phyloP scores from a whole-genome alignment of 2,113 vertebrate species.

The Tinamus guttatus region DNA sequence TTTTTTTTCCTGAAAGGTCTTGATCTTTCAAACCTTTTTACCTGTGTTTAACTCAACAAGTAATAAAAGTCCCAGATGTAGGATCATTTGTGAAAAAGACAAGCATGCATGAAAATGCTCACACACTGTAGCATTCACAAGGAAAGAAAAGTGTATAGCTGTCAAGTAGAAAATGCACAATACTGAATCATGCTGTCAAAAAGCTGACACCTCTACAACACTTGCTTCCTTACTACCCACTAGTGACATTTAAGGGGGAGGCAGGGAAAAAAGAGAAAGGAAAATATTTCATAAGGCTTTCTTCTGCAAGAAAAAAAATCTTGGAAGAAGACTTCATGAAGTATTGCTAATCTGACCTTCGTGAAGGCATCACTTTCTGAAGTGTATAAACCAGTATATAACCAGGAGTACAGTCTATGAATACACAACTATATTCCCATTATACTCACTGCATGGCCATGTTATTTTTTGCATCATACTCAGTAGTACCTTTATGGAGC shows the following conservation, averaged over 20 bases:
- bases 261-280: accelerated
- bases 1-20: constrained; percentile 16
- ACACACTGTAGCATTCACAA: not conserved
- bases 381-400: not conserved
- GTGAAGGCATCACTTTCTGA: not conserved
- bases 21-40: constrained; percentile 51
- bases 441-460: not conserved
- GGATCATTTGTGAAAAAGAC: constrained; percentile 6
- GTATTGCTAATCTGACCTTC: not conserved
- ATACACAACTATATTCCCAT: not conserved
- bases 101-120: constrained; percentile 20
- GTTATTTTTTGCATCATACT: not conserved
- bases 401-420: not conserved
- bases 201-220: constrained; percentile 46
- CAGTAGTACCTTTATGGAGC: not conserved
- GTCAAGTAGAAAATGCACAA: constrained; percentile 41
- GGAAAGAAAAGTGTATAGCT: not conserved
- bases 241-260: not conserved
- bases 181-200: constrained; percentile 56
- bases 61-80: constrained; percentile 27
- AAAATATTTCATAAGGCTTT: not conserved
- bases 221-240: constrained; percentile 38
- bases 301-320: not conserved
- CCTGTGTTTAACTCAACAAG: constrained; percentile 12
- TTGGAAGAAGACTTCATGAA: not conserved